Percentiles rank a stretch among this genome's conserved stretches.
Conservation (phyloP, 2,797 vertebrate genomes). For the Sardinella longiceps region DNA sequence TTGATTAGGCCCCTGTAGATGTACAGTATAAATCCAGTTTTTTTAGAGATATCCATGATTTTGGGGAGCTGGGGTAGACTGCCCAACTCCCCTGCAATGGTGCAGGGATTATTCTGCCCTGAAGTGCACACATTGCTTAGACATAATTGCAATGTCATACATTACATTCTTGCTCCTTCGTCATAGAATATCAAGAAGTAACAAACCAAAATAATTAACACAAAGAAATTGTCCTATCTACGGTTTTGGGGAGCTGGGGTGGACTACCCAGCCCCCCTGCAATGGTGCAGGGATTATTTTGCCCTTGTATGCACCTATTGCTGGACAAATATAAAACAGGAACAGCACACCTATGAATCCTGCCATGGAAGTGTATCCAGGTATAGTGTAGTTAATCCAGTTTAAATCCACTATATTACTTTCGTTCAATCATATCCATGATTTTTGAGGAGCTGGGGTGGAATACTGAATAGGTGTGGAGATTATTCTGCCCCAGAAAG, state of each 20-base stretch:
- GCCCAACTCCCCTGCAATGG: neutral
- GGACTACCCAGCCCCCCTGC: neutral
- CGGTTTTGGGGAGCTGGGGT: too few species aligned
- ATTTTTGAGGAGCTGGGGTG: slow-evolving; percentile 3
- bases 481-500: neutral
- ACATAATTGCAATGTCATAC: neutral
- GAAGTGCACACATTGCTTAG: neutral
- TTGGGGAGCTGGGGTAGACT: slow-evolving; percentile 17
- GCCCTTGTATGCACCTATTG: neutral
- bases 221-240: too few species aligned
- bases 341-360: too few species aligned
- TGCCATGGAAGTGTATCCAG: neutral
- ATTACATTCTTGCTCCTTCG: neutral
- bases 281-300: slow-evolving; percentile 4
- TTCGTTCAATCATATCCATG: too few species aligned
- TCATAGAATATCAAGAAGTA: too few species aligned
- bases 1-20: too few species aligned
- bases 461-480: neutral
- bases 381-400: too few species aligned
- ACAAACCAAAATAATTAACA: too few species aligned
- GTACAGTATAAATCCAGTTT: neutral
- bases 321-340: too few species aligned
- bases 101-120: slow-evolving; percentile 12
- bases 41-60: neutral
- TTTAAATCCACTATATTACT: too few species aligned